phyloP scores from a whole-genome alignment of 1,140 invertebrate genomes.

The Euwallacea fornicatus region DNA sequence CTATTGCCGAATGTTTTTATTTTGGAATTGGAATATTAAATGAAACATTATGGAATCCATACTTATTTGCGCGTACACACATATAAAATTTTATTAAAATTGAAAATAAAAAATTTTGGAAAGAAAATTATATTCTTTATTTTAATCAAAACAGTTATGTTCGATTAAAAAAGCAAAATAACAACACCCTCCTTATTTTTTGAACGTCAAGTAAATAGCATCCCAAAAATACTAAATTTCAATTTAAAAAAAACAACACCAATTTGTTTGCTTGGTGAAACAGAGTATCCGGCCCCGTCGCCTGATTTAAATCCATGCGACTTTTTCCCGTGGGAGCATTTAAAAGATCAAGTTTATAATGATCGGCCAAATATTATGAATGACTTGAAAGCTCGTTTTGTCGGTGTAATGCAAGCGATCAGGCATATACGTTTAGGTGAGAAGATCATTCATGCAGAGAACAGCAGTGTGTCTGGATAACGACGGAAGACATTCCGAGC shows the following conservation, averaged over 20 bases:
- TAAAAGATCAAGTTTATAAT: too few relatives aligned
- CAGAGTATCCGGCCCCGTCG: too few relatives aligned
- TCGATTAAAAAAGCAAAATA: not conserved
- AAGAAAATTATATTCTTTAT: not conserved
- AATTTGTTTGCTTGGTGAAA: too few relatives aligned
- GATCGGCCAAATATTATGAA: too few relatives aligned
- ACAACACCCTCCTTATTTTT: not conserved
- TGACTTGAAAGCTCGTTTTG: too few relatives aligned
- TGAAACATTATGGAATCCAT: not conserved
- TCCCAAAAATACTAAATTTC: not conserved
- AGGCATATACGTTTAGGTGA: not conserved
- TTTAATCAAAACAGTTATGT: not conserved
- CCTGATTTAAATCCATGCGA: too few relatives aligned
- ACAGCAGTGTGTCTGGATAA: not conserved
- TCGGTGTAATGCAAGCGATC: too few relatives aligned
- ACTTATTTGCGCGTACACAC: not conserved
- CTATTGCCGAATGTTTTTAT: not conserved
- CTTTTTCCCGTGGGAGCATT: too few relatives aligned
- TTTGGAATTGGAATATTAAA: too few relatives aligned
- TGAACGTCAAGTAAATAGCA: not conserved
- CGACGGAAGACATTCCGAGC: too few relatives aligned
- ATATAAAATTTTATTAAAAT: not conserved
- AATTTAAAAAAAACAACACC: too few relatives aligned
- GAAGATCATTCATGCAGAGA: not conserved
- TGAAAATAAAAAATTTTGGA: not conserved